Conservation (phyloP, 2,888 invertebrate genomes). For the Parochlus steinenii region DNA sequence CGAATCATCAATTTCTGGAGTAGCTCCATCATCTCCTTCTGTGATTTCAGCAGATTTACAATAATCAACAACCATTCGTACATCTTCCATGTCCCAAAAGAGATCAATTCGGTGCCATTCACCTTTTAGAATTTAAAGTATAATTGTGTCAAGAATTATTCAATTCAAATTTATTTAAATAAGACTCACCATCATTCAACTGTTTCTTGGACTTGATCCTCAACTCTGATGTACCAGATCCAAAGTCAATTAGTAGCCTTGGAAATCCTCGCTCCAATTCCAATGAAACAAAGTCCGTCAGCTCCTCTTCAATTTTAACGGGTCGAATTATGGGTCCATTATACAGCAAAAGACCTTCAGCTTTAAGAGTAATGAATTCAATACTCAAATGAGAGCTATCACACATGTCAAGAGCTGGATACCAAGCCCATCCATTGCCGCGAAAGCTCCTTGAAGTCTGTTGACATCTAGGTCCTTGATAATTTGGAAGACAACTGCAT, state of each 20-base stretch:
- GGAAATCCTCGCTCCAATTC: constrained; percentile 36
- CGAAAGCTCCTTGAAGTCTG: constrained; percentile 37
- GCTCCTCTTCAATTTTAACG: constrained; percentile 25
- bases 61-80: constrained; percentile 34
- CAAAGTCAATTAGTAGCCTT: constrained; percentile 35
- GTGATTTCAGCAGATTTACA: constrained; percentile 31
- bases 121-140: no score
- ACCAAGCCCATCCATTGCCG: constrained; percentile 41
- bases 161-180: no score
- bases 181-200: constrained; percentile 38
- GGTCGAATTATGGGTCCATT: constrained; percentile 38
- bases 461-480: constrained; percentile 43
- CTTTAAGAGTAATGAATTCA: constrained; percentile 36
- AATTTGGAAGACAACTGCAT: constrained; percentile 36
- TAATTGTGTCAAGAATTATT: no score
- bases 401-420: constrained; percentile 38
- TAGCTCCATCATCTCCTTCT: constrained; percentile 29
- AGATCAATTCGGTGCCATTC: constrained; percentile 43
- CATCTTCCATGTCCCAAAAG: constrained; percentile 34
- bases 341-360: constrained; percentile 39
- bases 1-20: constrained; percentile 29
- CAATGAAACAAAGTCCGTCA: constrained; percentile 36
- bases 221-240: constrained; percentile 32
- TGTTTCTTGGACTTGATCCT: constrained; percentile 22
- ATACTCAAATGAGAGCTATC: constrained; percentile 37